phyloP scores from a whole-genome alignment of 2,888 invertebrate species.

The Stenolophus ochropezus region DNA sequence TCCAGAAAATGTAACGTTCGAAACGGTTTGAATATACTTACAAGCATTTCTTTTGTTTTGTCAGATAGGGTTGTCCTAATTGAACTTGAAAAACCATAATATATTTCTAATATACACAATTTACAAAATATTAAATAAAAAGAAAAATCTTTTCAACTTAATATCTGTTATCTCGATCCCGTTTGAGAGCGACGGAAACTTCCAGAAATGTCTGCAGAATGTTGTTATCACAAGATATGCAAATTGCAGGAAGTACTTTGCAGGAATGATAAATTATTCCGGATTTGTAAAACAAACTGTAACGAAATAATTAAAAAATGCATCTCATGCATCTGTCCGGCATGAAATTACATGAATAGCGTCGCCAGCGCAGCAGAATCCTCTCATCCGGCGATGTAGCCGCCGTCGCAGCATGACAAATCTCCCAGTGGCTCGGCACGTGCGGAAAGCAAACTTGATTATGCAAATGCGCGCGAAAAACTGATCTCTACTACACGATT shows the following conservation, averaged over 20 bases:
- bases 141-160: too few species aligned
- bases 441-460: slow-evolving; percentile 39
- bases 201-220: too few species aligned
- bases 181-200: background rate
- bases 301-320: slow-evolving; percentile 16
- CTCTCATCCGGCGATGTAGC: background rate
- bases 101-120: too few species aligned
- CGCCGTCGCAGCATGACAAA: slow-evolving; percentile 28
- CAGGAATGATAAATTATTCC: background rate
- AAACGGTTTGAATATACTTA: too few species aligned
- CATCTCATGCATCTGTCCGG: background rate
- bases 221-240: background rate
- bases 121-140: too few species aligned
- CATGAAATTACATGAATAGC: background rate
- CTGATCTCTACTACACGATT: slow-evolving; percentile 35
- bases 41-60: too few species aligned
- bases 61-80: too few species aligned
- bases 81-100: too few species aligned
- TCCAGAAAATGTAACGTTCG: too few species aligned
- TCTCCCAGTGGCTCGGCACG: slow-evolving; percentile 17
- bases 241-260: background rate
- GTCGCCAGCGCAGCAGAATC: background rate
- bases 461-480: slow-evolving; percentile 29
- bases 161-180: background rate
- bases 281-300: background rate